Evolutionary conservation across 2,797 vertebrate genomes (phyloP).

Genomic region (Hoplostethus atlanticus): DNA sequence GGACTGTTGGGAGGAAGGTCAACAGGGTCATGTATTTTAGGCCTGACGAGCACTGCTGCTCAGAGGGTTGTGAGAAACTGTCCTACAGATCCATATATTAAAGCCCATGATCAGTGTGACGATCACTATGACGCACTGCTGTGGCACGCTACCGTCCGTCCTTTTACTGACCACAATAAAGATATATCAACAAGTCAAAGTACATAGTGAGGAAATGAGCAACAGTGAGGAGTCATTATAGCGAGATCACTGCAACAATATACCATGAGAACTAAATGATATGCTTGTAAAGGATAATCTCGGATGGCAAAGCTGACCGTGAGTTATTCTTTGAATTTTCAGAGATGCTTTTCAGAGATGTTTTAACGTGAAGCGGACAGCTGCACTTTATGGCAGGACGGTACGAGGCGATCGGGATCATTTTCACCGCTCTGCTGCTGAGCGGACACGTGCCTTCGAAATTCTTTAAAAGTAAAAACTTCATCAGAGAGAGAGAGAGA

Average conservation of each 20-base stretch:
- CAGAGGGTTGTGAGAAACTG: conserved; percentile 64
- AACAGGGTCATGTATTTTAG: conserved; percentile 68
- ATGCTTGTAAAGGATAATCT: conserved; percentile 42
- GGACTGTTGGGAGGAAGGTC: conserved; percentile 57
- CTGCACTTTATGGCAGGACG: conserved; percentile 68
- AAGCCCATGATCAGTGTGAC: conserved; percentile 17
- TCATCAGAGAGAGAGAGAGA: conserved; percentile 21
- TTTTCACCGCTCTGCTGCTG: conserved; percentile 56
- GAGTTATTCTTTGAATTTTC: conserved; percentile 71
- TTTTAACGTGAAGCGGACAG: conserved; percentile 58
- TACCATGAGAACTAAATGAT: conserved; percentile 23
- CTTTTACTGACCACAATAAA: background rate
- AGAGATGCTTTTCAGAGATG: conserved; percentile 60
- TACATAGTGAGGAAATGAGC: background rate
- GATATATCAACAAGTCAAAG: background rate
- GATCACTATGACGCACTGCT: background rate
- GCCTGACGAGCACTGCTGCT: conserved; percentile 34
- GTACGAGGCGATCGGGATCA: conserved; percentile 63
- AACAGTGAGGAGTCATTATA: background rate
- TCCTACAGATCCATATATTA: conserved; percentile 28
- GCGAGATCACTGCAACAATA: conserved; percentile 1
- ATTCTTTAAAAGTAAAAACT: conserved; percentile 47
- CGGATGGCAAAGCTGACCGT: conserved; percentile 14
- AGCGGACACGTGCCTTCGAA: conserved; percentile 51
- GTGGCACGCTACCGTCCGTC: background rate